A percentile compares a stretch with the other conserved stretches of the same genome.
Conservation (phyloP, 2,888 invertebrate species). For the Mythimna lalbum region DNA sequence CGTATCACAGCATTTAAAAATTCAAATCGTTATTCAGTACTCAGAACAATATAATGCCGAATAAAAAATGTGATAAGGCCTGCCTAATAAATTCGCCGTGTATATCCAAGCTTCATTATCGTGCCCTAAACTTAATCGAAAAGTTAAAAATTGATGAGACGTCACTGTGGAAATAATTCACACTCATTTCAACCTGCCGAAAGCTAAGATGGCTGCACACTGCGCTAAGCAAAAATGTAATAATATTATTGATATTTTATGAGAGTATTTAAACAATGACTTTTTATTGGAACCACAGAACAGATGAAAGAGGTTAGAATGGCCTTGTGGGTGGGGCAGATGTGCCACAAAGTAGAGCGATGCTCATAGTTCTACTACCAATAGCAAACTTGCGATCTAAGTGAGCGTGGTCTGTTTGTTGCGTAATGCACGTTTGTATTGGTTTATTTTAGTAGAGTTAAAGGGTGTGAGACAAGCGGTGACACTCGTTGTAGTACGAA, state of each 20-base stretch:
- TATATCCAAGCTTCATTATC: conserved; percentile 71
- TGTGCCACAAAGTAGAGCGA: too few species aligned
- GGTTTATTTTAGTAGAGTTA: too few species aligned
- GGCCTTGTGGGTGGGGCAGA: too few species aligned
- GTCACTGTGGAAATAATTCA: conserved; percentile 77
- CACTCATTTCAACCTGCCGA: conserved; percentile 55
- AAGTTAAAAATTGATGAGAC: conserved; percentile 78
- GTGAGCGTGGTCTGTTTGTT: too few species aligned
- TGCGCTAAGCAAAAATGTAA: not conserved
- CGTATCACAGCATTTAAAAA: conserved; percentile 40
- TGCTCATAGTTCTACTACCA: too few species aligned
- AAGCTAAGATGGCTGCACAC: conserved; percentile 44
- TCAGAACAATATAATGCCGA: conserved; percentile 52
- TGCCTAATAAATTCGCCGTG: conserved; percentile 69
- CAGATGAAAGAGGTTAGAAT: too few species aligned
- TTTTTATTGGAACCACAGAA: too few species aligned
- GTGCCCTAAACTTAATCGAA: conserved; percentile 78
- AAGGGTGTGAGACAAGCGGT: too few species aligned
- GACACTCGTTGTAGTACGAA: too few species aligned
- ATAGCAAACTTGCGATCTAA: too few species aligned
- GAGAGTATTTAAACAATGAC: not conserved
- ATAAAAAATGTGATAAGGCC: conserved; percentile 58
- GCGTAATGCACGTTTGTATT: too few species aligned
- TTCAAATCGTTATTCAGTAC: conserved; percentile 46
- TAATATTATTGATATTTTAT: not conserved